phyloP scores from a whole-genome alignment of 1,140 invertebrate genomes.

The Lanistes nyassanus region DNA sequence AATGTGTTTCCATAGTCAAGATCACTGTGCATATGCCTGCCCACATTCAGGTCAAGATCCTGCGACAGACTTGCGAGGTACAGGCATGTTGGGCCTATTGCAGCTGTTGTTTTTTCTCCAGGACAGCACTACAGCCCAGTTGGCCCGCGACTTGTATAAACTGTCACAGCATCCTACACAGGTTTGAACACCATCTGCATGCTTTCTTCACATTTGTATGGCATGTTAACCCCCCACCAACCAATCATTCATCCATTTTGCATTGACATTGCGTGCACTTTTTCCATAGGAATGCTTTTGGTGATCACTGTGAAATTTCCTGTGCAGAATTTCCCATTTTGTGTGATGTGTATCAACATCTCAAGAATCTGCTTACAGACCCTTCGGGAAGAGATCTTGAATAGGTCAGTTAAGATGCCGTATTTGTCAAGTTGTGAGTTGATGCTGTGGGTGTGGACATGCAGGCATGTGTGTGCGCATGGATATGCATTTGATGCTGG shows the following conservation, averaged over 20 bases:
- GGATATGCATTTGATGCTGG: too few relatives aligned
- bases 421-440: too few relatives aligned
- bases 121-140: constrained; percentile 59
- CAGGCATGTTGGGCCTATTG: constrained; percentile 70
- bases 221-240: too few relatives aligned
- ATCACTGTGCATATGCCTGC: not conserved
- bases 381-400: constrained; percentile 69
- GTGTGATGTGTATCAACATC: constrained; percentile 72
- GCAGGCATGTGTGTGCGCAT: too few relatives aligned
- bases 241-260: too few relatives aligned
- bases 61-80: constrained; percentile 71
- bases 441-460: too few relatives aligned
- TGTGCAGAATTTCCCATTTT: constrained; percentile 71
- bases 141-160: constrained; percentile 68
- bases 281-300: too few relatives aligned
- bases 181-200: constrained; percentile 41
- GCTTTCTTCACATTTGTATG: too few relatives aligned
- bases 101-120: constrained; percentile 69
- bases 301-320: not conserved
- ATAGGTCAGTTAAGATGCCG: constrained; percentile 65
- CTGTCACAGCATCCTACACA: constrained; percentile 69
- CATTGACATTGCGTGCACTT: too few relatives aligned
- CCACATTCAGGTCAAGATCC: constrained; percentile 70
- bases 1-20: not conserved
- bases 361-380: constrained; percentile 71